Conservation (phyloP, 2,113 vertebrate genomes). For the Alouatta palliata region DNA sequence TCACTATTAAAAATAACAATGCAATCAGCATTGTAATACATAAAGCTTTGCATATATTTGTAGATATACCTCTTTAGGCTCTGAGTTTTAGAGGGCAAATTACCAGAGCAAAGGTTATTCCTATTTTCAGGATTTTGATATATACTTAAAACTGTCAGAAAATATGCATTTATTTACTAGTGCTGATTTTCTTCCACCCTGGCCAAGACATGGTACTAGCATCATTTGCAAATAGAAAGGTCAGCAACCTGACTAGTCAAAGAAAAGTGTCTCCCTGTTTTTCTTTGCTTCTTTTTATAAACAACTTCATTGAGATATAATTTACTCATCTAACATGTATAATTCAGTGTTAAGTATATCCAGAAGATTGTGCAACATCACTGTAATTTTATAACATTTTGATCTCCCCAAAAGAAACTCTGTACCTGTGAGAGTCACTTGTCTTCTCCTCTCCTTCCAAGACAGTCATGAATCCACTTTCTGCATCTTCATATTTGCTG, state of each 20-base stretch:
- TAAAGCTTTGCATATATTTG: background rate
- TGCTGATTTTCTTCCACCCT: background rate
- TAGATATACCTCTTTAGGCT: background rate
- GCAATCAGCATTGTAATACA: background rate
- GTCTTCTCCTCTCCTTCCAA: accelerated
- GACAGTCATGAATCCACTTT: background rate
- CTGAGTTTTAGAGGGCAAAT: background rate
- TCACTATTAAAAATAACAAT: slow-evolving; percentile 19
- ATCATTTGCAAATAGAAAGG: background rate
- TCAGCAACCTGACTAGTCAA: background rate
- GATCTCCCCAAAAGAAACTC: background rate
- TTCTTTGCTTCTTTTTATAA: slow-evolving; percentile 11
- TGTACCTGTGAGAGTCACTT: background rate
- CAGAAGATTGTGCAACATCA: background rate
- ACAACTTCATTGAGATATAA: background rate
- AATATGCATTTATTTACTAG: background rate
- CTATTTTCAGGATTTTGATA: background rate
- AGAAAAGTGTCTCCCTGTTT: background rate
- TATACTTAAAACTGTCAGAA: background rate
- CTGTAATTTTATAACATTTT: background rate
- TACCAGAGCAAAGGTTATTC: background rate
- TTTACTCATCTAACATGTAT: background rate
- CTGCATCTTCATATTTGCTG: background rate
- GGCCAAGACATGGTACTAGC: background rate
- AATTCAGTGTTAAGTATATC: background rate